Evolutionary conservation across 2,888 invertebrate genomes (phyloP).

Genomic region (Adineta ricciae): DNA sequence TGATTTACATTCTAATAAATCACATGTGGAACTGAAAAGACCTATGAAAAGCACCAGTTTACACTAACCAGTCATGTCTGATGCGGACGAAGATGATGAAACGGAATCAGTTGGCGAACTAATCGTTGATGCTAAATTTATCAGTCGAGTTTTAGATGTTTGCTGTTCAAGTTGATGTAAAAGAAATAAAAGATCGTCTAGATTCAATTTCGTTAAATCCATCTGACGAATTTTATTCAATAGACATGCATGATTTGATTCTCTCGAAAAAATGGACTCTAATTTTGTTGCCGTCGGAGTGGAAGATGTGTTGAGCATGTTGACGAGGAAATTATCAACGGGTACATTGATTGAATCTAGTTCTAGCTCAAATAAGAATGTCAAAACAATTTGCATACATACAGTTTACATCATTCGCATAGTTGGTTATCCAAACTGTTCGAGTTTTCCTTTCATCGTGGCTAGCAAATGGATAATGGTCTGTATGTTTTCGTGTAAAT

Average conservation of each 20-base stretch:
- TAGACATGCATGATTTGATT: neutral
- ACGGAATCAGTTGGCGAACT: neutral
- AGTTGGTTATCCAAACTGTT: neutral
- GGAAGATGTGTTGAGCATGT: neutral
- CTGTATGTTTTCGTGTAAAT: neutral
- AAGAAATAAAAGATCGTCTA: neutral
- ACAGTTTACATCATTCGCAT: neutral
- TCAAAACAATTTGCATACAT: too few species aligned
- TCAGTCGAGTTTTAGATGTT: neutral
- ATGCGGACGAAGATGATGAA: neutral
- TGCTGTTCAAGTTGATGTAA: neutral
- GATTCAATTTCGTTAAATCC: neutral
- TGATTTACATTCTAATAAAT: neutral
- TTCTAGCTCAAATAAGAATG: neutral
- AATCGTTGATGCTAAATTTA: neutral
- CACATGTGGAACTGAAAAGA: neutral
- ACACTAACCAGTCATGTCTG: neutral
- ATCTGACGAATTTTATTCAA: neutral
- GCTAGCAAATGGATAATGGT: too few species aligned
- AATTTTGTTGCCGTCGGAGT: neutral
- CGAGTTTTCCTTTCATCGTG: neutral
- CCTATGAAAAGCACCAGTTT: neutral
- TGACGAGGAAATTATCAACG: neutral
- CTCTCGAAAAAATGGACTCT: neutral
- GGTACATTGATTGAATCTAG: neutral